Base-by-base conservation (phyloP, 2,888 invertebrate genomes). In the Cerastoderma edule region DNA sequence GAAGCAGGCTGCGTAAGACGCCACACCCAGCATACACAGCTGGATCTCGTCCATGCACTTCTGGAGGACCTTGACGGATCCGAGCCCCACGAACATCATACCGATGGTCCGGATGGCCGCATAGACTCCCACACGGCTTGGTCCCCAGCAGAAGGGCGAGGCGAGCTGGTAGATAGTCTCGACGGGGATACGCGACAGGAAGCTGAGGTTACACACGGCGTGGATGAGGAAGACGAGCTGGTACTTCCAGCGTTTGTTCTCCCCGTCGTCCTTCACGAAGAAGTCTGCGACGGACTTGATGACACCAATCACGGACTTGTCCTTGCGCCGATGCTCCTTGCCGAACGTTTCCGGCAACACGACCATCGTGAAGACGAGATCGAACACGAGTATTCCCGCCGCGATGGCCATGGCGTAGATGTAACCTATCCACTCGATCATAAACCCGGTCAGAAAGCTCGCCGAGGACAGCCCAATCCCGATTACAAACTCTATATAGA, bases 131-230 rank as follows among this genome's bases (percentile, higher is more conserved):
- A 80, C 65, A 30, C 65, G 76, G 3, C 77, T 80, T 22, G 77
- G 69, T 16, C 65, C 63, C 85, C 85, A 85, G 53, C 85, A 85
- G 65, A 83, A 80, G 3, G 85, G 85, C 28, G 78, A 63, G 10
- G 82, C 78, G 33, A 85, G 46, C 53, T 73, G 73, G 64, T 75
- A 85, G 24, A 85, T 65, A 0, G 85, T 83, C 67, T 72, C 78
- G 30, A 69, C 78, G 16, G 67, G 66, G 27, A 63, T 28, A 13
- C 71, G 72, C 10, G 67, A 48, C 13, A 76, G 54, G 48, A 65
- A 78, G 57, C 75, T 78, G 10, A 72, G 70, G 28, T 75, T 72
- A 32, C 72, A 76, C 0, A 75, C 30, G 2, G 74, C 71, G 54
- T 77, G 72, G 3, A 70, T 75, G 10, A 75, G 2, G 19, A 71